Percentiles rank a stretch among this genome's conserved stretches.
Evolutionary conservation across 2,888 invertebrate species (phyloP).

Genomic region (Lumbricus terrestris): DNA sequence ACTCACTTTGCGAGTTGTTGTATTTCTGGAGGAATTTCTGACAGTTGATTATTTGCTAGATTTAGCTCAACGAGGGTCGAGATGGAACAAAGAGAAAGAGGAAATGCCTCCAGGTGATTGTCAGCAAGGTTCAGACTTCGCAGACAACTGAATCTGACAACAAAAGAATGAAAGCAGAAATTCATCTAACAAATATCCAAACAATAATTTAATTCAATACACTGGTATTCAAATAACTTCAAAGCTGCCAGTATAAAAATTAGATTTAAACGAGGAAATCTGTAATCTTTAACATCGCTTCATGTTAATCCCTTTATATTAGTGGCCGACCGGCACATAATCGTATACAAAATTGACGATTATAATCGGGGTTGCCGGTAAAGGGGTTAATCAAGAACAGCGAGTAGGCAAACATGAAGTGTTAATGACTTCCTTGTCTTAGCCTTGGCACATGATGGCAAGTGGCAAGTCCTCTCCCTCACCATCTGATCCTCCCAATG

Average conservation of each 20-base stretch:
- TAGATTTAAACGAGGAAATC: neutral
- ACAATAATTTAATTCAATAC: neutral
- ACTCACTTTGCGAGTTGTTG: conserved; percentile 23
- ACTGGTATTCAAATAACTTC: too few relatives aligned
- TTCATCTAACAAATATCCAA: neutral
- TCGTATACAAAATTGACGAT: too few relatives aligned
- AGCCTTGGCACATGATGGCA: too few relatives aligned
- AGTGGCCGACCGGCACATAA: too few relatives aligned
- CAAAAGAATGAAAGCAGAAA: neutral
- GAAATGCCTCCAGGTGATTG: conserved; percentile 58
- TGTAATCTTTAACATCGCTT: too few relatives aligned
- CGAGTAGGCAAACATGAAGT: too few relatives aligned
- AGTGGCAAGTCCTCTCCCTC: too few relatives aligned
- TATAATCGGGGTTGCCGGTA: too few relatives aligned
- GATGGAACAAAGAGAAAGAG: conserved; percentile 55
- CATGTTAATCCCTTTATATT: too few relatives aligned
- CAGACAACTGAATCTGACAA: conserved; percentile 53
- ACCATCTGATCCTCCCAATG: too few relatives aligned
- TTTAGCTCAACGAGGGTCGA: conserved; percentile 56
- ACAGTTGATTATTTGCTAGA: conserved; percentile 56
- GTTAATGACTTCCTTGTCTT: too few relatives aligned
- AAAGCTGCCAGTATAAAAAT: neutral
- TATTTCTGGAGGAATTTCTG: conserved; percentile 55
- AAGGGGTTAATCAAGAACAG: too few relatives aligned
- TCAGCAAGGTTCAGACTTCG: conserved; percentile 60